Percentiles rank a stretch among this genome's conserved stretches.
Evolutionary conservation across 2,888 invertebrate species (phyloP).

Genomic region (Ommatoiulus sabulosus): DNA sequence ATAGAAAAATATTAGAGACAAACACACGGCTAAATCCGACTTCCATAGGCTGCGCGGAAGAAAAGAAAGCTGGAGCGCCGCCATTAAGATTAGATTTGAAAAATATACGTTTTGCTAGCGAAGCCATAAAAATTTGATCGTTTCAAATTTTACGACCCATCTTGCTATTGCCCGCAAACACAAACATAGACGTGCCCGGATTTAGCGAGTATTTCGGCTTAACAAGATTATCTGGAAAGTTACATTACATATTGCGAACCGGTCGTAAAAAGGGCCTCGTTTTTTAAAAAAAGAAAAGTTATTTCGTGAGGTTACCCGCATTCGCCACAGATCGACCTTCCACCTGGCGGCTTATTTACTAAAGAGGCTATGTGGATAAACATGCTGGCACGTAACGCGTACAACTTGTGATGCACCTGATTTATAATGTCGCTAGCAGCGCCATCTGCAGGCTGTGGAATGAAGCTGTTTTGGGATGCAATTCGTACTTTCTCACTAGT

Average conservation of each 20-base stretch:
- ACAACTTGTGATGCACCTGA: no score
- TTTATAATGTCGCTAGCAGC: no score
- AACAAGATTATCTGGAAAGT: not conserved
- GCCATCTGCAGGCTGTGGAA: no score
- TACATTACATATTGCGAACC: not conserved
- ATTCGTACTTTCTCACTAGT: no score
- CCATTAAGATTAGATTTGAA: slow-evolving; percentile 25
- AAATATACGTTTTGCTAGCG: not conserved
- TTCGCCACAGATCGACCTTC: no score
- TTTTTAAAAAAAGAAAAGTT: not conserved
- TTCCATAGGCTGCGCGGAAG: not conserved
- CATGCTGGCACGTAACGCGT: no score
- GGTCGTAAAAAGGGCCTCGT: not conserved
- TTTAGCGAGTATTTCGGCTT: not conserved
- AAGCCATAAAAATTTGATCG: not conserved
- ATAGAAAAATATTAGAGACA: not conserved
- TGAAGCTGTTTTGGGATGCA: no score
- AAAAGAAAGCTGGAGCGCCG: not conserved
- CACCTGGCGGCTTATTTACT: no score
- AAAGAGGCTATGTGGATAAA: no score
- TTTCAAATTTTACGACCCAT: slow-evolving; percentile 7
- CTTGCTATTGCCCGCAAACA: not conserved
- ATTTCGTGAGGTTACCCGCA: no score
- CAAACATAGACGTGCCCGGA: not conserved
- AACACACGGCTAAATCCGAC: not conserved